Evolutionary conservation across 2,113 vertebrate genomes (phyloP), one percentile per base, ranked within the genome.

Genomic region (Channa maculata): DNA sequence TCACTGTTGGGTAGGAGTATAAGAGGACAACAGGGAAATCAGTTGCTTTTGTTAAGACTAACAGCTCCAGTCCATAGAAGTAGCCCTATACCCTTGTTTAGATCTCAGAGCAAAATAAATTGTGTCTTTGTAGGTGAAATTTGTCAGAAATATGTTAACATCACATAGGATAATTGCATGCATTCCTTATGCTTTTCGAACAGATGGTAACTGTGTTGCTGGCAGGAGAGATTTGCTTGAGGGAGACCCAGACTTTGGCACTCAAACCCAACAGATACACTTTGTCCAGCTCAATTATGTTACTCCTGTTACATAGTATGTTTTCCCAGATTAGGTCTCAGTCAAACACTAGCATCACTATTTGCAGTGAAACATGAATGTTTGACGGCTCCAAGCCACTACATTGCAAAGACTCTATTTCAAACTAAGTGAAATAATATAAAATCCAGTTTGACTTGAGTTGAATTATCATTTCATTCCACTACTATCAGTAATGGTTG

Each of bases 11-110:
- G 84, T 75, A 86, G 87, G 84, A 79, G 84, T 73, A 85, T 88
- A 91, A 92, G 85, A 81, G 89, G 90, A 94, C 92, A 93, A 94
- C 95, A 85, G 89, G 88, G 75, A 83, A 37, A 85, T 83, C 72
- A 86, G 87, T 83, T 83, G 88, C 86, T 79, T 89, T 76, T 86
- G 71, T 88, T 52, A 57, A 64, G 59, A 12, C 78, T 48, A 77
- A 83, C 55, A 76, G 71, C 73, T 71, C 70, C 39, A 63, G 82
- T 72, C 70, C 64, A 72, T 69, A 61, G 84, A 82, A 87, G 80
- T 68, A 79, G 71, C 64, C 55, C 13, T 38, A 2, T 37, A 71
- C 68, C 55, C 73, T 85, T 83, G 80, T 89, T 91, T 86, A 81
- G 77, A 83, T 71, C 73, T 82, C 71, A 39, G 39, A 80, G 58